Evolutionary conservation across 2,113 vertebrate species (phyloP), one percentile per base, ranked within the genome.

Genomic region (Setophaga coronata): DNA sequence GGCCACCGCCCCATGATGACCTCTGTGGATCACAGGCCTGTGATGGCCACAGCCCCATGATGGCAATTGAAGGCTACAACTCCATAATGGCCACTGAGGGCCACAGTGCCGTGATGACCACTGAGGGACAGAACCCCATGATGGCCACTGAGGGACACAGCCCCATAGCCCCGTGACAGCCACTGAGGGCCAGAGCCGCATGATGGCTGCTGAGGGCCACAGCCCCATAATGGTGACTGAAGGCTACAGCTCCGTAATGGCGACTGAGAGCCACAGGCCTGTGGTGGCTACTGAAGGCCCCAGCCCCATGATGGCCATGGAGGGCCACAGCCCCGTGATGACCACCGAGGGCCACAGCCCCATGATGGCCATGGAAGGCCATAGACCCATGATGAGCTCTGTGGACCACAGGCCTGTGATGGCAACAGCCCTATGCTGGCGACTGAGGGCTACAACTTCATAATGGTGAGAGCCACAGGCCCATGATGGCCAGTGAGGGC

Each of bases 81-180:
- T 5, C 15, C 50, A 17, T 28, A 17, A 51, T 18, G 28, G 51
- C 17, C 17, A 18, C 42, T 18, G 28, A 29, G 17, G 7, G 17
- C 28, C 28, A 5, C 4, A 12, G 51, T 1, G 1, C 12, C 2
- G 1, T 21, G 12, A 56, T 6, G 60, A 58, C 20, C 33, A 7
- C 6, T 5, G 23, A 65, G 7, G 2, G 5, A 5, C 23, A 34
- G 4, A 3, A 16, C 4, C 45, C 45, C 38, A 16, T 18, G 16
- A 11, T 11, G 38, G 54, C 21, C 21, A 36, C 36, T 36, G 36
- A 36, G 36, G 36, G 36, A 8, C 18, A 28, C 14, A 16, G 50
- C 5, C 8, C 25, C 7, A 2, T 8, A 16, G 50, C 5, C 5
- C 25, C 7, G 7, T 8, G 24, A 50, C 14, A 14, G 48, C 20